A percentile compares a stretch with the other conserved stretches of the same genome.
phyloP scores from a whole-genome alignment of 1,140 invertebrate species.

The Sycophila sp. region DNA sequence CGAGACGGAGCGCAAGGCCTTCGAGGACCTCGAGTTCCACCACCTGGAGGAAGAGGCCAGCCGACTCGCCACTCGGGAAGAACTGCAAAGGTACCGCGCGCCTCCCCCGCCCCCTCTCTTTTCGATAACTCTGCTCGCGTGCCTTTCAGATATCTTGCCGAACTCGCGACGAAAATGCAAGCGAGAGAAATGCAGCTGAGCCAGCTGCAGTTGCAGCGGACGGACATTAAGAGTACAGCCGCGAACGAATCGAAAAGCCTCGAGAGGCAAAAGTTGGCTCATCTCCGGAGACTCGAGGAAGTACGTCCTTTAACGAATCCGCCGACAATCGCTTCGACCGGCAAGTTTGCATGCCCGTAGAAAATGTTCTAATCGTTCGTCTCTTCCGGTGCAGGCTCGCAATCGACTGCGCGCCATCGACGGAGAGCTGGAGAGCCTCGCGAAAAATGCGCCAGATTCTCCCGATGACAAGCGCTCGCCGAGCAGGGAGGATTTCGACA shows the following conservation, averaged over 20 bases:
- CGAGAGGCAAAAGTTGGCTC: constrained; percentile 71
- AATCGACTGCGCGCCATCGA: constrained; percentile 71
- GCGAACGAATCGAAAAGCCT: constrained; percentile 73
- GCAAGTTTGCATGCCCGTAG: too few species aligned
- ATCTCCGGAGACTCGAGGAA: constrained; percentile 72
- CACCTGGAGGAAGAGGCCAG: constrained; percentile 91
- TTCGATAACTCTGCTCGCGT: neutral
- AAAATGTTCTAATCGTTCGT: too few species aligned
- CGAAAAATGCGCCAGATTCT: constrained; percentile 65
- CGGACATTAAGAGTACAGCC: constrained; percentile 70
- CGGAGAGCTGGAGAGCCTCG: constrained; percentile 70
- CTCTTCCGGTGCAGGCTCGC: constrained; percentile 56
- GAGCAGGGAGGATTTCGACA: constrained; percentile 86
- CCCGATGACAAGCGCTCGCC: constrained; percentile 70
- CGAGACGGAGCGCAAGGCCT: constrained; percentile 81
- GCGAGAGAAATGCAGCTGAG: constrained; percentile 71
- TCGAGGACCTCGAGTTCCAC: constrained; percentile 93
- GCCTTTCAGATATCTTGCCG: constrained; percentile 66
- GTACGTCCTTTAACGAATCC: too few species aligned
- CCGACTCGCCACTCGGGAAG: constrained; percentile 82
- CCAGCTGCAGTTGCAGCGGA: constrained; percentile 75
- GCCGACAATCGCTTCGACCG: too few species aligned
- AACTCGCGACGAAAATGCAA: constrained; percentile 74
- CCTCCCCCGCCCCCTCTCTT: neutral
- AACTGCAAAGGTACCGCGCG: constrained; percentile 80